These are phyloP conservation scores for Ochropleura plecta DNA, from an alignment of 2,888 invertebrate genomes.

Conservation along the genomic window DNA sequence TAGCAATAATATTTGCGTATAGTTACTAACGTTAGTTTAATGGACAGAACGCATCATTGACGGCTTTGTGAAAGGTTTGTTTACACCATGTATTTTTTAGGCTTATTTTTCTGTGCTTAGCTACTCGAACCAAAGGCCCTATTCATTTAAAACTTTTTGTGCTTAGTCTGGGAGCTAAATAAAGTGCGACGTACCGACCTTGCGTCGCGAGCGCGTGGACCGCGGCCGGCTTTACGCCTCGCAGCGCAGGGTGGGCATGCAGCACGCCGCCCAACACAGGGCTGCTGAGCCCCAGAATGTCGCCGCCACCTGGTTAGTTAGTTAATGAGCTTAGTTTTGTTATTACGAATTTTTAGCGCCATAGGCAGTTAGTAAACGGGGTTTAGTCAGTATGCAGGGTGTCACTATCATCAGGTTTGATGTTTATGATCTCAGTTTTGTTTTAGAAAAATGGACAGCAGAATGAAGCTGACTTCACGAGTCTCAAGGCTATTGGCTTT, in stretches of 20 bases:
- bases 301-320: slow-evolving; percentile 84
- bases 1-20: too few species aligned
- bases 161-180: slow-evolving; percentile 63
- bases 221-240: slow-evolving; percentile 91
- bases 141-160: not conserved
- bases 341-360: not conserved
- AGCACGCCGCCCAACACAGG: slow-evolving; percentile 86
- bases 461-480: slow-evolving; percentile 88
- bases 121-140: not conserved
- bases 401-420: not conserved
- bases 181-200: slow-evolving; percentile 88
- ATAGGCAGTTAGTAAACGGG: not conserved
- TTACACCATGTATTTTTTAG: not conserved
- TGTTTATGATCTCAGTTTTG: not conserved
- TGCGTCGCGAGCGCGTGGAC: slow-evolving; percentile 88
- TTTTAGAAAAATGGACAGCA: not conserved
- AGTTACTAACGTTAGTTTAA: too few species aligned
- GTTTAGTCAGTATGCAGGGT: not conserved
- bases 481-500: slow-evolving; percentile 91
- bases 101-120: not conserved
- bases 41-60: too few species aligned
- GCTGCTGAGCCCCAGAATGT: slow-evolving; percentile 86
- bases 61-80: too few species aligned
- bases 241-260: slow-evolving; percentile 92
- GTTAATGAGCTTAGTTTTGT: slow-evolving; percentile 59